These are phyloP conservation scores for Erpobdella octoculata DNA, from an alignment of 2,888 invertebrate species.

Conservation along the genomic window DNA sequence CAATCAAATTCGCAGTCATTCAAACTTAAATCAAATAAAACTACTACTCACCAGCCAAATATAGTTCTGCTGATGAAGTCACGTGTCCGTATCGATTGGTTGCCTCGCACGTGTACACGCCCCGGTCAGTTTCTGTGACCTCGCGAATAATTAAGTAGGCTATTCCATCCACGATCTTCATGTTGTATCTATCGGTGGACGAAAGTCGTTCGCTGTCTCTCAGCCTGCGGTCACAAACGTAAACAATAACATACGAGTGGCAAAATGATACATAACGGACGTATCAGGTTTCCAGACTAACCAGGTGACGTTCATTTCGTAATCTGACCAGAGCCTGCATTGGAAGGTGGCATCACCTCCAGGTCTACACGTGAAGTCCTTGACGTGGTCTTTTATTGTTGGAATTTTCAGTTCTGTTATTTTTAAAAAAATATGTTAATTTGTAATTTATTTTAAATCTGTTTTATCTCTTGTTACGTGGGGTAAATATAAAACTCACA, in stretches of 20 bases:
- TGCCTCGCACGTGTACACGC: slow-evolving; percentile 39
- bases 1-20: background rate
- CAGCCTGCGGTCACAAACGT: slow-evolving; percentile 32
- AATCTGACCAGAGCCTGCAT: slow-evolving; percentile 9
- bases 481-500: too few species aligned
- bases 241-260: too few species aligned
- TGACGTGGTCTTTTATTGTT: background rate
- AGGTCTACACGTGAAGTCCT: background rate
- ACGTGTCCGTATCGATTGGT: slow-evolving; percentile 39
- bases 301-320: background rate
- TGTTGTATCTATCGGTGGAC: slow-evolving; percentile 42
- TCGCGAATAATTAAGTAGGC: slow-evolving; percentile 59
- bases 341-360: slow-evolving; percentile 5
- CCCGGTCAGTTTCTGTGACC: slow-evolving; percentile 37
- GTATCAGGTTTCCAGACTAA: background rate
- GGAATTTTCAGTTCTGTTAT: background rate
- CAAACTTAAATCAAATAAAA: background rate
- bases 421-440: background rate
- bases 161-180: slow-evolving; percentile 38
- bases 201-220: slow-evolving; percentile 36
- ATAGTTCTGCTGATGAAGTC: slow-evolving; percentile 34
- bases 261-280: too few species aligned
- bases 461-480: too few species aligned
- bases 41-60: slow-evolving; percentile 36
- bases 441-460: too few species aligned